A percentile compares a stretch with the other conserved stretches of the same genome.
phyloP scores from a whole-genome alignment of 1,140 invertebrate genomes.

The Caenorhabditis inopinata region DNA sequence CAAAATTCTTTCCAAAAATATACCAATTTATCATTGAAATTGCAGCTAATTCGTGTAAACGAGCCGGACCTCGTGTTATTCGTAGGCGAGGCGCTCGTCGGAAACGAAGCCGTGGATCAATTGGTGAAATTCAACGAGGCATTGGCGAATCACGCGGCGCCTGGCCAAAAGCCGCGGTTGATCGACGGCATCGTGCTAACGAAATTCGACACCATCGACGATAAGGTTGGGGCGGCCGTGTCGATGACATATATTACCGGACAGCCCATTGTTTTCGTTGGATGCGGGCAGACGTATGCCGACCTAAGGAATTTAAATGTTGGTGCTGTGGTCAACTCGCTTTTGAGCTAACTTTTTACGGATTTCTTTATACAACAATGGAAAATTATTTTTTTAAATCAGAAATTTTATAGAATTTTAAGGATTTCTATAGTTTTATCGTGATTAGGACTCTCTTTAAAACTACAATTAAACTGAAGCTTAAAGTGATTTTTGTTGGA shows the following conservation, averaged over 20 bases:
- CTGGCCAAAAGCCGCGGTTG: slow-evolving; percentile 77
- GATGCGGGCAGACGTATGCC: slow-evolving; percentile 97
- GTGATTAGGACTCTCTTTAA: too few relatives aligned
- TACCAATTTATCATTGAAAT: neutral
- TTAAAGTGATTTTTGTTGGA: too few relatives aligned
- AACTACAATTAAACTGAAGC: too few relatives aligned
- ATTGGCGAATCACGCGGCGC: slow-evolving; percentile 71
- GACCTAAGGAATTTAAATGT: slow-evolving; percentile 95
- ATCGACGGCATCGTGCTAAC: slow-evolving; percentile 97
- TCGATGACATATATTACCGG: slow-evolving; percentile 99
- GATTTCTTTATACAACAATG: too few relatives aligned
- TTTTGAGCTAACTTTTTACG: slow-evolving; percentile 79
- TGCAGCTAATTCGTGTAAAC: slow-evolving; percentile 79
- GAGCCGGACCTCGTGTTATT: slow-evolving; percentile 95
- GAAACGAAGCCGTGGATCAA: slow-evolving; percentile 99
- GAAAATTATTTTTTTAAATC: too few relatives aligned
- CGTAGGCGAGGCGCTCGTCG: slow-evolving; percentile 96
- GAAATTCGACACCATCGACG: slow-evolving; percentile 98
- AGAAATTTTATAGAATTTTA: too few relatives aligned
- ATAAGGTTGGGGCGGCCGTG: slow-evolving; percentile 98
- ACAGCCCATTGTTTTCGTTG: slow-evolving; percentile 98
- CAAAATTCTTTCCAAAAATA: neutral
- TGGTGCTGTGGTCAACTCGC: slow-evolving; percentile 88
- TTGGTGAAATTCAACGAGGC: slow-evolving; percentile 95
- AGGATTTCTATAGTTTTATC: too few relatives aligned